These are phyloP conservation scores for Pseudococcus longispinus DNA, from an alignment of 2,888 invertebrate genomes.

Conservation along the genomic window DNA sequence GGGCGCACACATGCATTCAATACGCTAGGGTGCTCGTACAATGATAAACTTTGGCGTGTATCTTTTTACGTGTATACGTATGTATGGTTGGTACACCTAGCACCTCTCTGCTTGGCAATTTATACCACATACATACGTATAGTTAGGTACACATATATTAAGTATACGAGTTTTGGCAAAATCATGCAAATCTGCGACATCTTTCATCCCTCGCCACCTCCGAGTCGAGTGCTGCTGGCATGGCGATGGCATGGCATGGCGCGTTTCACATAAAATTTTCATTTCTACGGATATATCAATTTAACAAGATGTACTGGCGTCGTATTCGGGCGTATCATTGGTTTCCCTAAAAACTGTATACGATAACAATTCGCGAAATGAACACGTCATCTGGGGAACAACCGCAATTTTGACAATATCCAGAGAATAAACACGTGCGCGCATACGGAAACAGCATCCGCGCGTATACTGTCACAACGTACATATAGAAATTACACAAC, in stretches of 20 bases:
- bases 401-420: conserved; percentile 25
- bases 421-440: conserved; percentile 29
- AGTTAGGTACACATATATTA: not conserved
- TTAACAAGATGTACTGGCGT: conserved; percentile 30
- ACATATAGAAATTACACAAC: conserved; percentile 21
- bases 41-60: not conserved
- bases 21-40: not conserved
- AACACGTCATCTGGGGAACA: conserved; percentile 27
- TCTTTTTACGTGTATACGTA: not conserved
- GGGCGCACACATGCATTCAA: not conserved
- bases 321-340: conserved; percentile 10
- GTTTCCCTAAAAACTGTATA: not conserved
- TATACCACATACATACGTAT: not conserved
- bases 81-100: not conserved
- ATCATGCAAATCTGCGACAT: conserved; percentile 7
- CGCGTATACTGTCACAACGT: not conserved
- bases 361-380: conserved; percentile 26
- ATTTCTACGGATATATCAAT: conserved; percentile 20
- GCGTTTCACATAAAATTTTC: not conserved
- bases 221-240: not conserved
- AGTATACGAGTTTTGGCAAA: not conserved
- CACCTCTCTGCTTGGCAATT: not conserved
- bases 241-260: not conserved
- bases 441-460: conserved; percentile 15
- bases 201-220: not conserved